phyloP scores from a whole-genome alignment of 2,888 invertebrate species.

The Chrysina gloriosa region DNA sequence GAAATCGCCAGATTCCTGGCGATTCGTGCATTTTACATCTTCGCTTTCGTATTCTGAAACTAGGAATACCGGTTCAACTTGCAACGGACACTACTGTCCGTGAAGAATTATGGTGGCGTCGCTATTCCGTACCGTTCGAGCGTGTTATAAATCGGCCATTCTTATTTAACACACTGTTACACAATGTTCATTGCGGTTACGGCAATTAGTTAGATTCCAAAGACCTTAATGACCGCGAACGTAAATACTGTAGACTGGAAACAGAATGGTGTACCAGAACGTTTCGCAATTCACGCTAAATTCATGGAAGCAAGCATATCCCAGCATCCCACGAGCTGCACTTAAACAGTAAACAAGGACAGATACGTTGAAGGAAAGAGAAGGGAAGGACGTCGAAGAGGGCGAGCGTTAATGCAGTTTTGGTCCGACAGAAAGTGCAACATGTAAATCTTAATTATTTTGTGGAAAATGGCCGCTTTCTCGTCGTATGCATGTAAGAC shows the following conservation, averaged over 20 bases:
- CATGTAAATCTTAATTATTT: slow-evolving; percentile 39
- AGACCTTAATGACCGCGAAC: slow-evolving; percentile 33
- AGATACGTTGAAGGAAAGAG: not conserved
- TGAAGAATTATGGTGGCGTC: slow-evolving; percentile 3
- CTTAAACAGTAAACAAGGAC: not conserved
- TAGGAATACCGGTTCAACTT: not conserved
- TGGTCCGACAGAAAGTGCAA: slow-evolving; percentile 6
- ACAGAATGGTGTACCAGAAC: slow-evolving; percentile 11
- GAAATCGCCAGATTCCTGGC: too few relatives aligned
- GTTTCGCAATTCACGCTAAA: slow-evolving; percentile 15
- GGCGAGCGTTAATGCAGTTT: not conserved
- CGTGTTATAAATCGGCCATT: slow-evolving; percentile 31
- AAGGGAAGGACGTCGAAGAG: not conserved
- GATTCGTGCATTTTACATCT: too few relatives aligned
- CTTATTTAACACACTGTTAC: slow-evolving; percentile 37
- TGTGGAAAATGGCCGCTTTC: slow-evolving; percentile 10
- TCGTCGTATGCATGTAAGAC: not conserved
- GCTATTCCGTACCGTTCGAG: not conserved
- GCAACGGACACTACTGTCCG: not conserved
- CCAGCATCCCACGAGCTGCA: slow-evolving; percentile 2
- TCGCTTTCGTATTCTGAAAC: too few relatives aligned
- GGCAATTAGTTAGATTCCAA: slow-evolving; percentile 35
- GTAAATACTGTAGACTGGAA: slow-evolving; percentile 23
- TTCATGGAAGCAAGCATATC: slow-evolving; percentile 13
- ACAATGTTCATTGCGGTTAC: slow-evolving; percentile 36